Evolutionary conservation across 2,888 invertebrate species (phyloP).

Genomic region (Hoplodrina ambigua): DNA sequence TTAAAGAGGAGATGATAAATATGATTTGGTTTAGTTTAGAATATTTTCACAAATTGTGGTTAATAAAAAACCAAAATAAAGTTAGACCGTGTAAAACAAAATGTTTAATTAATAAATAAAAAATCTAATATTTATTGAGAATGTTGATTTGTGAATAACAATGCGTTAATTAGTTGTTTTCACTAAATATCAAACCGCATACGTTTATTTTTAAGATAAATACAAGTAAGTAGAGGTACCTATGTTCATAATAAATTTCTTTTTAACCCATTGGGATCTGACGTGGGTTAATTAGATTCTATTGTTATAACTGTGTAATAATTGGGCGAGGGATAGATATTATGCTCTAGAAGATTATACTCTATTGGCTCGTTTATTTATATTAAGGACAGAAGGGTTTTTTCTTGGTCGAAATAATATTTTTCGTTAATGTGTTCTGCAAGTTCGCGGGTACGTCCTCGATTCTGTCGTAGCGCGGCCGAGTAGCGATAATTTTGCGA

Average conservation of each 20-base stretch:
- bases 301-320: conserved; percentile 66
- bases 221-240: conserved; percentile 46
- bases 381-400: conserved; percentile 69
- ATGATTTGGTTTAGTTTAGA: background rate
- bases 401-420: conserved; percentile 78
- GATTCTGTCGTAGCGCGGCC: conserved; percentile 80
- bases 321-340: conserved; percentile 65
- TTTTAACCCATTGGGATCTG: conserved; percentile 66
- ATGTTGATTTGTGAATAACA: conserved; percentile 1
- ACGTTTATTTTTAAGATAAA: conserved; percentile 51
- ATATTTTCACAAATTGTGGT: background rate
- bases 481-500: conserved; percentile 88
- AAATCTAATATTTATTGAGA: background rate
- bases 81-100: background rate
- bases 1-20: too few relatives aligned
- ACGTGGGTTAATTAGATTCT: conserved; percentile 71
- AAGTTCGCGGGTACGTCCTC: conserved; percentile 83
- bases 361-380: conserved; percentile 63
- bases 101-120: too few relatives aligned
- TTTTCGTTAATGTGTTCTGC: conserved; percentile 78
- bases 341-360: conserved; percentile 51
- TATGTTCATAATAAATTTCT: conserved; percentile 58
- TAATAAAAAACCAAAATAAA: conserved; percentile 10
- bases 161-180: conserved; percentile 2
- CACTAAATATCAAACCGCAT: conserved; percentile 16